Conservation (phyloP, 23 tunicate genomes). For the Trididemnum miniatum region DNA sequence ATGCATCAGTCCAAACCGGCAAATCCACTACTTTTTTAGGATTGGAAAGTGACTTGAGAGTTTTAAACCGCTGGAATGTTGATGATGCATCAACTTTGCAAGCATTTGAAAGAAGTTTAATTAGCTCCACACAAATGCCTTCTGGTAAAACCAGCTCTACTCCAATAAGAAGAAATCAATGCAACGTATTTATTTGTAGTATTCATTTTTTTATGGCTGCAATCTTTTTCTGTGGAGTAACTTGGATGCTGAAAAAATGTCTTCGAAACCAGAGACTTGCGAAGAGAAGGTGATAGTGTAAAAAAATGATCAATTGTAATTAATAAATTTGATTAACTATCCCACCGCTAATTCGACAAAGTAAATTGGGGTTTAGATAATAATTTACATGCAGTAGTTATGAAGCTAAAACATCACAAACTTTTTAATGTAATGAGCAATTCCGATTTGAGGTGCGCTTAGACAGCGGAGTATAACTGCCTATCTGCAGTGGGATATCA, state of each 20-base stretch:
- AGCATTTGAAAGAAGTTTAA: conserved; percentile 15
- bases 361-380: too few species aligned
- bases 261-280: not conserved
- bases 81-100: not conserved
- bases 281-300: too few species aligned
- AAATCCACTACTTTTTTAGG: not conserved
- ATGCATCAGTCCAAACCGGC: conserved; percentile 11
- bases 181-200: not conserved
- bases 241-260: not conserved
- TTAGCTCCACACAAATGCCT: not conserved
- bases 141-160: not conserved
- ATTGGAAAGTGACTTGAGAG: not conserved
- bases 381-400: too few species aligned
- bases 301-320: too few species aligned
- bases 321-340: too few species aligned
- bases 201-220: not conserved
- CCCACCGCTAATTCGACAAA: too few species aligned
- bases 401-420: too few species aligned
- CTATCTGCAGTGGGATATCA: too few species aligned
- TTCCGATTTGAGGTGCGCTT: too few species aligned
- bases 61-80: conserved; percentile 12
- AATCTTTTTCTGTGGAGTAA: not conserved
- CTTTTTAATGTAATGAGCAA: too few species aligned
- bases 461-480: too few species aligned
- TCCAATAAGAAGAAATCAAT: not conserved